Evolutionary conservation across 2,797 vertebrate genomes (phyloP).

Genomic region (Xenopus petersii): DNA sequence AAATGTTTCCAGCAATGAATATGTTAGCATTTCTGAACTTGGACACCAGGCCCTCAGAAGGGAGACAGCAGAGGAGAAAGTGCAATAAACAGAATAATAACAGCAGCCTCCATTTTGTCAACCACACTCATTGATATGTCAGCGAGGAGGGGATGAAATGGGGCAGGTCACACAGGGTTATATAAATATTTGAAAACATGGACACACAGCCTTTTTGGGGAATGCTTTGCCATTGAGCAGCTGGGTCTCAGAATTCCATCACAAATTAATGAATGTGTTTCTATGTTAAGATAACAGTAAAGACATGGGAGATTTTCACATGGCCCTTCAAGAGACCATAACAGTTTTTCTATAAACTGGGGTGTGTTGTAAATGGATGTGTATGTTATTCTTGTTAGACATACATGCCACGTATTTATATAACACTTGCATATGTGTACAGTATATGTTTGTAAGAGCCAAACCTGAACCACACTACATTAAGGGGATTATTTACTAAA

Average conservation of each 20-base stretch:
- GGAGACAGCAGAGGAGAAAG: slow-evolving; percentile 32
- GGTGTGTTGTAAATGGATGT: too few relatives aligned
- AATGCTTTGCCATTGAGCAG: slow-evolving; percentile 31
- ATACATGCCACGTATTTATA: too few relatives aligned
- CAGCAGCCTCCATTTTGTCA: slow-evolving; percentile 40
- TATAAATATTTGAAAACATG: slow-evolving; percentile 44
- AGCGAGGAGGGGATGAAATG: slow-evolving; percentile 29
- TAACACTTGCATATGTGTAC: too few relatives aligned
- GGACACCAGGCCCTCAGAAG: background rate
- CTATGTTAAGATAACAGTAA: slow-evolving; percentile 14
- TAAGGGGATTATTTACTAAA: too few relatives aligned
- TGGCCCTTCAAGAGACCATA: background rate
- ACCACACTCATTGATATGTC: slow-evolving; percentile 45
- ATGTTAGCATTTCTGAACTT: slow-evolving; percentile 2
- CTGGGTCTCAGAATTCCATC: slow-evolving; percentile 20
- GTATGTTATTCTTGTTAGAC: too few relatives aligned
- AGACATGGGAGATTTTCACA: background rate
- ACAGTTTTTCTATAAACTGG: too few relatives aligned
- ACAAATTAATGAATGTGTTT: slow-evolving; percentile 23
- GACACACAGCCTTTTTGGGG: slow-evolving; percentile 23
- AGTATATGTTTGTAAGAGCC: too few relatives aligned
- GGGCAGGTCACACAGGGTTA: slow-evolving; percentile 35
- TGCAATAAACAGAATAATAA: slow-evolving; percentile 45
- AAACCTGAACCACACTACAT: too few relatives aligned
- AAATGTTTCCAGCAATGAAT: too few relatives aligned